Evolutionary conservation across 2,888 invertebrate species (phyloP).

Genomic region (Cosmia pyralina): DNA sequence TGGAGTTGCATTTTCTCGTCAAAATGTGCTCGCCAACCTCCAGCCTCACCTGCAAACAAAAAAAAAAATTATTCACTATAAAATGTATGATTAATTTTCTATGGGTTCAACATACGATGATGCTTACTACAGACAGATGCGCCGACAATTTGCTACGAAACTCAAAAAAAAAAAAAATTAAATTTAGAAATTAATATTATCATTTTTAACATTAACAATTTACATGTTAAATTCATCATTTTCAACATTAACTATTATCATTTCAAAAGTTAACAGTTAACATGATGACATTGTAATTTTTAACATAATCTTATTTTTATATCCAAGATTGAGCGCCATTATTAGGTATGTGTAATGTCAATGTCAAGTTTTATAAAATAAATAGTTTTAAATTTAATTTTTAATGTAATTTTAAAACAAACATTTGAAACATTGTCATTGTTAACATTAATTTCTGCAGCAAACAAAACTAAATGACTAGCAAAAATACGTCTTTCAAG

Average conservation of each 20-base stretch:
- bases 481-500: neutral
- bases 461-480: too few species aligned
- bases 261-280: neutral
- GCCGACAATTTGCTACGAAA: neutral
- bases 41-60: conserved; percentile 79
- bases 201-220: neutral
- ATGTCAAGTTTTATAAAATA: too few species aligned
- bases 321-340: too few species aligned
- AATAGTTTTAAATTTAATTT: too few species aligned
- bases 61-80: neutral
- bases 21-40: conserved; percentile 83
- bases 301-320: too few species aligned
- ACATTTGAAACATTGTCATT: neutral
- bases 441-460: neutral
- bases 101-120: neutral
- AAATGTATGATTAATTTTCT: neutral
- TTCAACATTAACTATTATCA: neutral
- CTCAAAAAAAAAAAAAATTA: neutral
- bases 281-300: neutral
- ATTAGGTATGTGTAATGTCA: too few species aligned
- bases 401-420: neutral
- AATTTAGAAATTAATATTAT: neutral
- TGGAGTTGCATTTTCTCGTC: conserved; percentile 82
- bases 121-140: too few species aligned
- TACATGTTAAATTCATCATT: neutral